These are phyloP conservation scores for Apeira syringaria DNA, from an alignment of 2,888 invertebrate genomes.

Conservation along the genomic window DNA sequence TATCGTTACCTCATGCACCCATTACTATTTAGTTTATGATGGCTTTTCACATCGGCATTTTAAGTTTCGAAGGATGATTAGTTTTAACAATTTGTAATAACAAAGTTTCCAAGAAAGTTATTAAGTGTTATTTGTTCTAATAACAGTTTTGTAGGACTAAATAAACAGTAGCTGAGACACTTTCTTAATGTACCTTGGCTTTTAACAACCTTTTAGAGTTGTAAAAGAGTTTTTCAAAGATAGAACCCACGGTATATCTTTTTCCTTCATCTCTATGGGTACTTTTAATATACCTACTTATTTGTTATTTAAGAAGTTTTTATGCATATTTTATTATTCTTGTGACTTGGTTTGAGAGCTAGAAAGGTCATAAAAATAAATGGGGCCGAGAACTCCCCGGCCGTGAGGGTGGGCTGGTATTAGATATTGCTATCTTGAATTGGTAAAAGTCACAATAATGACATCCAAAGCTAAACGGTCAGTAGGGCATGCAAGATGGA, in stretches of 20 bases:
- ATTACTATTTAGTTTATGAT: conserved; percentile 38
- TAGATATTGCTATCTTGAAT: too few relatives aligned
- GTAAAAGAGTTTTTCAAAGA: not conserved
- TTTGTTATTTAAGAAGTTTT: not conserved
- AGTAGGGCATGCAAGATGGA: too few relatives aligned
- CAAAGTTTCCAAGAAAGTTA: conserved; percentile 24
- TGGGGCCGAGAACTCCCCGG: too few relatives aligned
- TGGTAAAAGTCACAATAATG: too few relatives aligned
- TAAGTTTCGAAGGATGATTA: conserved; percentile 32
- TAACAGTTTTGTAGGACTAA: conserved; percentile 8
- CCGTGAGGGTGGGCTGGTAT: too few relatives aligned
- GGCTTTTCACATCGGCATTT: conserved; percentile 33
- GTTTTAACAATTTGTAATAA: conserved; percentile 29
- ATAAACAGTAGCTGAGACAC: conserved; percentile 1
- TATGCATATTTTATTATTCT: not conserved
- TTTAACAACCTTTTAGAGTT: not conserved
- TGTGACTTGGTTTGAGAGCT: not conserved
- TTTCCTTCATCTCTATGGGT: too few relatives aligned
- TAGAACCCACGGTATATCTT: not conserved
- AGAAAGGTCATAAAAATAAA: too few relatives aligned
- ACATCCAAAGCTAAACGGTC: too few relatives aligned
- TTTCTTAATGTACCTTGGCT: conserved; percentile 2
- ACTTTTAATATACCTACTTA: not conserved
- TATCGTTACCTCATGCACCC: not conserved
- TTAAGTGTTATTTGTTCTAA: conserved; percentile 12